These are phyloP conservation scores for Portevinia maculata DNA, from an alignment of 2,888 invertebrate genomes.

Conservation along the genomic window DNA sequence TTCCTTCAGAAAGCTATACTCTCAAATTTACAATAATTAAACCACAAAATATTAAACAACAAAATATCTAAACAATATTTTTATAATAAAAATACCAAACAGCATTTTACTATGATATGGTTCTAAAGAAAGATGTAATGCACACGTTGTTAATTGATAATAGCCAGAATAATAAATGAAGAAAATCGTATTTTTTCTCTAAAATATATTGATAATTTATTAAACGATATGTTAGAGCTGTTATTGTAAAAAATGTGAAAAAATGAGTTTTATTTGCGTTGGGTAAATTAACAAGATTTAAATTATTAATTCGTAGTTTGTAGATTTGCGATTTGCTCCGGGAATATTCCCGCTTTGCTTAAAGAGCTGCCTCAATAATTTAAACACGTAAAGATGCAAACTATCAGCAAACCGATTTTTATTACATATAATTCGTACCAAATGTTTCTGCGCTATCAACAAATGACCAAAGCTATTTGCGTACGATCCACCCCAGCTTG, in stretches of 20 bases:
- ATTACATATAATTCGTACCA: slow-evolving; percentile 1
- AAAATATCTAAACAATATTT: no score
- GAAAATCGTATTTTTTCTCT: neutral
- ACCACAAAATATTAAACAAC: no score
- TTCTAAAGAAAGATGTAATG: slow-evolving; percentile 1
- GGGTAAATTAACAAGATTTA: slow-evolving; percentile 14
- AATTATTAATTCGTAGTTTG: slow-evolving; percentile 18
- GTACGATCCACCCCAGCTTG: slow-evolving; percentile 10
- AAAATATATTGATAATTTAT: slow-evolving; percentile 9
- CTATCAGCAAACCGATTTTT: slow-evolving; percentile 6
- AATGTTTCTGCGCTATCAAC: slow-evolving; percentile 6
- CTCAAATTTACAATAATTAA: slow-evolving; percentile 11
- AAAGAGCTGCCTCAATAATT: slow-evolving; percentile 16
- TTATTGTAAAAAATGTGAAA: no score
- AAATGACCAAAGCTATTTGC: neutral
- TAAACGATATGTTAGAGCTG: slow-evolving; percentile 8
- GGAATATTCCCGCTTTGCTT: slow-evolving; percentile 22
- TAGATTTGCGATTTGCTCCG: slow-evolving; percentile 10
- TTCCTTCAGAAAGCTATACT: no score
- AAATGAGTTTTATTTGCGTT: slow-evolving; percentile 14
- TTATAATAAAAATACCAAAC: no score
- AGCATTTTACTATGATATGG: no score
- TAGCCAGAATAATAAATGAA: slow-evolving; percentile 4
- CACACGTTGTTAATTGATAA: neutral
- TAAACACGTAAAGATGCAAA: slow-evolving; percentile 10